These are phyloP conservation scores for Gobio gobio DNA, from an alignment of 2,113 vertebrate genomes.

Conservation along the genomic window DNA sequence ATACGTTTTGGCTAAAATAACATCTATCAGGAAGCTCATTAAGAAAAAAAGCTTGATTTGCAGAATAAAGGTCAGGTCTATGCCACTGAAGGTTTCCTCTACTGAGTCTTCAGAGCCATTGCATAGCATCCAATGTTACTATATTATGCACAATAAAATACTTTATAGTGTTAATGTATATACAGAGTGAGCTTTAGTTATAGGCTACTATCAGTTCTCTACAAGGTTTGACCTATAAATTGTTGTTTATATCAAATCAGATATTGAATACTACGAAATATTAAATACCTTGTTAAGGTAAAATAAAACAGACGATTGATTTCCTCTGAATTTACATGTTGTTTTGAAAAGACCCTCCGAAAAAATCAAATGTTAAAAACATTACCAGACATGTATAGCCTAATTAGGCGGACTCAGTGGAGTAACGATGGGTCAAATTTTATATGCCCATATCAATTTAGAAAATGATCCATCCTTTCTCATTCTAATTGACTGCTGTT, in stretches of 20 bases:
- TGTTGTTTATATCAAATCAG: background rate
- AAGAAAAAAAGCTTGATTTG: slow-evolving; percentile 77
- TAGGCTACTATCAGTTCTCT: background rate
- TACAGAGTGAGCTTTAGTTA: background rate
- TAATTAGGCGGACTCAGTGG: slow-evolving; percentile 31
- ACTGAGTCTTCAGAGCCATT: slow-evolving; percentile 31
- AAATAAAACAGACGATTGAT: background rate
- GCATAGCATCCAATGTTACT: background rate
- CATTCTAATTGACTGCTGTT: slow-evolving; percentile 19
- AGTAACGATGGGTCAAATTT: background rate
- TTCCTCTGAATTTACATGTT: background rate
- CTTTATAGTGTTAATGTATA: background rate
- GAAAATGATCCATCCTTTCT: slow-evolving; percentile 15
- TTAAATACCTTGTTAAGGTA: background rate
- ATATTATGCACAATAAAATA: background rate
- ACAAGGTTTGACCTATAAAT: background rate
- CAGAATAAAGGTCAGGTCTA: slow-evolving; percentile 79
- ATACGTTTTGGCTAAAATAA: slow-evolving; percentile 74
- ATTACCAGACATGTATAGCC: background rate
- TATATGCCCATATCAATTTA: slow-evolving; percentile 23
- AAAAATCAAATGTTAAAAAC: slow-evolving; percentile 29
- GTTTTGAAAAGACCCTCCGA: background rate
- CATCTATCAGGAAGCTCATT: slow-evolving; percentile 74
- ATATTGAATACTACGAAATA: background rate
- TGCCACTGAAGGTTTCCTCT: slow-evolving; percentile 63